These are phyloP conservation scores for Caenorhabditis sulstoni DNA, from an alignment of 2,888 invertebrate species.

Conservation along the genomic window DNA sequence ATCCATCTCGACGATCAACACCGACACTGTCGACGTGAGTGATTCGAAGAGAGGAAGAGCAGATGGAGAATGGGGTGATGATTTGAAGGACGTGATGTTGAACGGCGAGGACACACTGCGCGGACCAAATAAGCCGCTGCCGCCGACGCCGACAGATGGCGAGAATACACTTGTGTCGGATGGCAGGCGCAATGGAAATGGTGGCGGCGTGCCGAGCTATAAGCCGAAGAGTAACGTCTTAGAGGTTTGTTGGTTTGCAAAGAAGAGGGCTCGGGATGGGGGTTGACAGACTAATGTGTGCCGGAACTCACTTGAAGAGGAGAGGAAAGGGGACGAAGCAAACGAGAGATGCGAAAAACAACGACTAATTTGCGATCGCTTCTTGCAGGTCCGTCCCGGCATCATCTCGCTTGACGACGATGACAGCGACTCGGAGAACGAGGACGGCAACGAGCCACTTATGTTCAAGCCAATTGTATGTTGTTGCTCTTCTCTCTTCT, in stretches of 20 bases:
- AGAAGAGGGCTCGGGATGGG: no score
- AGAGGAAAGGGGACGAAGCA: background rate
- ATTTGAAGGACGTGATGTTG: slow-evolving; percentile 54
- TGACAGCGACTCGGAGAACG: slow-evolving; percentile 57
- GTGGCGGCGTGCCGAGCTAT: slow-evolving; percentile 65
- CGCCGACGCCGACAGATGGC: slow-evolving; percentile 92
- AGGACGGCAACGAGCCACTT: slow-evolving; percentile 58
- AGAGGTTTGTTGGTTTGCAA: slow-evolving; percentile 74
- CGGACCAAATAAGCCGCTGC: slow-evolving; percentile 90
- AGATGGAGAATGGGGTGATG: slow-evolving; percentile 49
- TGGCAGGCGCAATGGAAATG: slow-evolving; percentile 61
- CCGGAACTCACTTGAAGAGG: no score
- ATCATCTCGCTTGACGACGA: slow-evolving; percentile 60
- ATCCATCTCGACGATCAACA: slow-evolving; percentile 68
- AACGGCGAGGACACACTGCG: slow-evolving; percentile 73
- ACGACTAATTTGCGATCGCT: slow-evolving; percentile 5
- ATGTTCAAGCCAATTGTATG: slow-evolving; percentile 64
- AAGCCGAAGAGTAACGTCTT: slow-evolving; percentile 73
- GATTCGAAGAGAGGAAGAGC: slow-evolving; percentile 29
- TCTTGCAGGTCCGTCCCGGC: slow-evolving; percentile 49
- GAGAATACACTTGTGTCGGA: slow-evolving; percentile 64
- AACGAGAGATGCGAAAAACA: slow-evolving; percentile 6
- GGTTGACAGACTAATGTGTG: no score
- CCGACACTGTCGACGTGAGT: slow-evolving; percentile 55
- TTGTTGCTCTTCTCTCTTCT: slow-evolving; percentile 18